phyloP scores from a whole-genome alignment of 2,113 vertebrate genomes.

The Coturnix japonica region DNA sequence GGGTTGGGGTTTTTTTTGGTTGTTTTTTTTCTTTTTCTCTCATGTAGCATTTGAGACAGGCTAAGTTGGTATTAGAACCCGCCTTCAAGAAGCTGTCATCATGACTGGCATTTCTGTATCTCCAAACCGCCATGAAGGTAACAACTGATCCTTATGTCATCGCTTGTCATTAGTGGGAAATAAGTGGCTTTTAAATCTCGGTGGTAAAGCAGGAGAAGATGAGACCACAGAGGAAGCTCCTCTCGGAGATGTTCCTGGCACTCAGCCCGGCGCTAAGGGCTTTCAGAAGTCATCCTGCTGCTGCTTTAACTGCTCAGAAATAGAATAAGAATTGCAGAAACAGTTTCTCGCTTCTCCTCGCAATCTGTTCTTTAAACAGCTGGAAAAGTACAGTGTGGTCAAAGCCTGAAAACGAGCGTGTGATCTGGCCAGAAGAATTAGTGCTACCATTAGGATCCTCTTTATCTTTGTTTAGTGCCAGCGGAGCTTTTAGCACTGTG shows the following conservation, averaged over 20 bases:
- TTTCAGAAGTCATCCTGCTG: slow-evolving; percentile 3
- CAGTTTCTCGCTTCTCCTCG: not conserved
- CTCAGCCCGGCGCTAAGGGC: not conserved
- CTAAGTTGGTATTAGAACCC: not conserved
- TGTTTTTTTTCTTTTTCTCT: not conserved
- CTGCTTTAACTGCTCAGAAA: not conserved
- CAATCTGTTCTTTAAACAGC: not conserved
- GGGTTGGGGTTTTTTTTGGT: not conserved
- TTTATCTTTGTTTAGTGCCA: not conserved
- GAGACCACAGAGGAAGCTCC: slow-evolving; percentile 1
- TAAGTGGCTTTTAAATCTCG: slow-evolving; percentile 27
- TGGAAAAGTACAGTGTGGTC: not conserved
- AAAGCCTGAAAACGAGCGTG: not conserved
- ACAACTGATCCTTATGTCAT: slow-evolving; percentile 27
- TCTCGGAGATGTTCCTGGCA: not conserved
- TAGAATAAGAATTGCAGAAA: not conserved
- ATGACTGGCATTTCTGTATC: not conserved
- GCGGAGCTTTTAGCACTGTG: not conserved
- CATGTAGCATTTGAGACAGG: not conserved
- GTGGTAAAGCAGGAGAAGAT: not conserved
- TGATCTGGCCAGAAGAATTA: not conserved
- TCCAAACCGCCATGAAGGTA: not conserved
- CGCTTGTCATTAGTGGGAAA: slow-evolving; percentile 14
- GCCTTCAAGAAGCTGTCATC: not conserved
- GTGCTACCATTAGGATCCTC: not conserved